Percentiles rank a stretch among this genome's conserved stretches.
Conservation (phyloP, 1,140 invertebrate species). For the Pachypeltis micranthus region DNA sequence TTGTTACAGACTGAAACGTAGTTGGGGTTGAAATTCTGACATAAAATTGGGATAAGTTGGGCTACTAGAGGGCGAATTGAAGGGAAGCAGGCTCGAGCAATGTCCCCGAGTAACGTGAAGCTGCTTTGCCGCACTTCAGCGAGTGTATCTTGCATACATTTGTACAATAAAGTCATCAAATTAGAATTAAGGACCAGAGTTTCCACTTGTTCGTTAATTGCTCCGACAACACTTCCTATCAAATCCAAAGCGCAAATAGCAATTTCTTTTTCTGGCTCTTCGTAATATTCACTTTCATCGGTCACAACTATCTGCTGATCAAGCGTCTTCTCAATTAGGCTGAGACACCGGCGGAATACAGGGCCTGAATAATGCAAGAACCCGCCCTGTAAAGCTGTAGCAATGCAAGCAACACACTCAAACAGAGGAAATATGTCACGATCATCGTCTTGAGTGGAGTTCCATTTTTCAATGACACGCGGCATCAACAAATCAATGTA, state of each 20-base stretch:
- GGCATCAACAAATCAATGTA: conserved; percentile 96
- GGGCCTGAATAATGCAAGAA: conserved; percentile 97
- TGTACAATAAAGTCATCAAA: conserved; percentile 91
- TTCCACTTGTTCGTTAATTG: conserved; percentile 87
- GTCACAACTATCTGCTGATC: conserved; percentile 83
- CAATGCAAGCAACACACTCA: conserved; percentile 94
- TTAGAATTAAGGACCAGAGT: conserved; percentile 81
- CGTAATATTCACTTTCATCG: conserved; percentile 70
- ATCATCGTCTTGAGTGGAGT: conserved; percentile 92
- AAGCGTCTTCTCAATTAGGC: conserved; percentile 89
- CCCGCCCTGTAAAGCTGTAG: conserved; percentile 91
- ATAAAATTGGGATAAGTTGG: conserved; percentile 89
- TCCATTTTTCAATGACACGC: conserved; percentile 96
- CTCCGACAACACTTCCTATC: conserved; percentile 88
- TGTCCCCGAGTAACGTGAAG: conserved; percentile 92
- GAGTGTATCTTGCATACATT: conserved; percentile 96
- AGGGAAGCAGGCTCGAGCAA: conserved; percentile 97
- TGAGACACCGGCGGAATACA: conserved; percentile 90
- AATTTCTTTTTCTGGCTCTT: conserved; percentile 94
- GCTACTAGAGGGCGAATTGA: conserved; percentile 77
- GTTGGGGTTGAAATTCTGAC: conserved; percentile 93
- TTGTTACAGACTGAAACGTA: conserved; percentile 99
- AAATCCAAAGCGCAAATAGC: conserved; percentile 98
- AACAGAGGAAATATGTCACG: conserved; percentile 95
- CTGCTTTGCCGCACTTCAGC: conserved; percentile 97